These are phyloP conservation scores for Phaethon lepturus DNA, from an alignment of 2,113 vertebrate genomes.

Conservation along the genomic window DNA sequence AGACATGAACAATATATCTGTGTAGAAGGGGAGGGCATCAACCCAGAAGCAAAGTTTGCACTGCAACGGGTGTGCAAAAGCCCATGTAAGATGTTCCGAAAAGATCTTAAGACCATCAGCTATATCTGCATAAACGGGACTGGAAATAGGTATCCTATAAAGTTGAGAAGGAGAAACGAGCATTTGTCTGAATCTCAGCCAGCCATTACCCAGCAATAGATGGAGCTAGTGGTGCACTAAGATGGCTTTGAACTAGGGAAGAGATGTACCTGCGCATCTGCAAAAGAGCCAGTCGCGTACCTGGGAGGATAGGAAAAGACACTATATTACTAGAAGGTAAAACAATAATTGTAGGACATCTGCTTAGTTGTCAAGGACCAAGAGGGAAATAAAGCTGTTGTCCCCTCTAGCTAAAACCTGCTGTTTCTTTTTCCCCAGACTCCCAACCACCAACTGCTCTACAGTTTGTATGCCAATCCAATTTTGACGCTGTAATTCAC, in stretches of 20 bases:
- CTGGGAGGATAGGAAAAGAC: constrained; percentile 61
- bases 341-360: constrained; percentile 84
- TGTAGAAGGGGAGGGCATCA: background rate
- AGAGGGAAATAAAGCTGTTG: constrained; percentile 86
- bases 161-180: background rate
- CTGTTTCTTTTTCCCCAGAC: constrained; percentile 78
- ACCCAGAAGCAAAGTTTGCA: background rate
- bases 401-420: constrained; percentile 88
- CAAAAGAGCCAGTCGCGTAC: background rate
- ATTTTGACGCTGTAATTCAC: constrained; percentile 71
- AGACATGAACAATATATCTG: background rate
- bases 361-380: constrained; percentile 82
- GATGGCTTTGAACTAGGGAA: background rate
- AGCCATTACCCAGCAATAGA: constrained; percentile 30
- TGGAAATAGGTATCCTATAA: background rate
- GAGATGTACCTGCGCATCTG: constrained; percentile 65
- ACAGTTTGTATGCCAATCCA: constrained; percentile 79
- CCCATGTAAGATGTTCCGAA: rapidly evolving
- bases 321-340: constrained; percentile 75
- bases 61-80: rapidly evolving
- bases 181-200: background rate
- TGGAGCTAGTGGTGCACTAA: constrained; percentile 62
- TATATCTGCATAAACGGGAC: too few species aligned
- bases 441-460: constrained; percentile 81
- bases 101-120: background rate